phyloP scores from a whole-genome alignment of 2,888 invertebrate genomes.

The Erebia aethiops region DNA sequence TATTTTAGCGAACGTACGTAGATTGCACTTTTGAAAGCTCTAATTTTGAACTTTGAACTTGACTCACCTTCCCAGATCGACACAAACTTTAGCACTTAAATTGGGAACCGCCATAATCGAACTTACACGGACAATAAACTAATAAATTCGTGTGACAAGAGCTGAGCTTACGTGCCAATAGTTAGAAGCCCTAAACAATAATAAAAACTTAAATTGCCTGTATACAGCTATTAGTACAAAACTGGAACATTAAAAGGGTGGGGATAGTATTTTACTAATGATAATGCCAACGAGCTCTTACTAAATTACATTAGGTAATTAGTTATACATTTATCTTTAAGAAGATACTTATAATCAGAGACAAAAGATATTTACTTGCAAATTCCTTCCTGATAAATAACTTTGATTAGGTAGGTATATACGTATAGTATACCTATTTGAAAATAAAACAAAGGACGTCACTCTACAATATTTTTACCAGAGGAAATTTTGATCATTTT shows the following conservation, averaged over 20 bases:
- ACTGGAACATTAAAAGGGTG: background rate
- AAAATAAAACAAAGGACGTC: no score
- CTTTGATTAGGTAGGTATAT: background rate
- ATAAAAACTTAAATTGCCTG: background rate
- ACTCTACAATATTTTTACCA: no score
- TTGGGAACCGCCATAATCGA: no score
- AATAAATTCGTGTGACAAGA: background rate
- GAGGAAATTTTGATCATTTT: no score
- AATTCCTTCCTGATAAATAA: background rate
- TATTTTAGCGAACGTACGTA: no score
- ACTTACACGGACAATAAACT: background rate
- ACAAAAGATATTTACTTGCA: background rate
- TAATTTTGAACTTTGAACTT: no score
- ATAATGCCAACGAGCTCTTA: background rate
- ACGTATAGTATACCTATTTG: no score
- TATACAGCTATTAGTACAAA: background rate
- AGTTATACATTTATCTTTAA: conserved; percentile 2
- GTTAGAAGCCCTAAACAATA: background rate
- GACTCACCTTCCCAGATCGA: no score
- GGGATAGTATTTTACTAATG: background rate
- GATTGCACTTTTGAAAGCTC: no score
- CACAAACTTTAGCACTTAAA: no score
- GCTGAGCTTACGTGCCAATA: background rate
- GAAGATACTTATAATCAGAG: background rate
- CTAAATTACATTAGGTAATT: background rate